Evolutionary conservation across 2,113 vertebrate species (phyloP).

Genomic region (Oreochromis aureus): DNA sequence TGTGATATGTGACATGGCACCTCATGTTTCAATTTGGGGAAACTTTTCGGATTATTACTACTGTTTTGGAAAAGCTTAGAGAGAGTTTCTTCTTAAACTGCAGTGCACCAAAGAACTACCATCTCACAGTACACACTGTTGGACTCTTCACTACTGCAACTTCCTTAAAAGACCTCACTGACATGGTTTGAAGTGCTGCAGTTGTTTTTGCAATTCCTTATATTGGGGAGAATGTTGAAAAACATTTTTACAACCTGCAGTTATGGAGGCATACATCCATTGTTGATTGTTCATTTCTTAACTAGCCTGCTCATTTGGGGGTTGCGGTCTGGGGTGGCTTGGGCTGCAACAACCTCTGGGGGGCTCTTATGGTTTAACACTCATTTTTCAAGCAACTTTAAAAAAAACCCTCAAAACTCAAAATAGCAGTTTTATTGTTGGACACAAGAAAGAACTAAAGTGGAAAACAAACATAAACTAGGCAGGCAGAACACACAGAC

Average conservation of each 20-base stretch:
- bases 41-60: background rate
- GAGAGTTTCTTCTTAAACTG: background rate
- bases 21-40: background rate
- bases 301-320: background rate
- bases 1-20: background rate
- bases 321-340: background rate
- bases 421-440: accelerated
- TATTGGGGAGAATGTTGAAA: background rate
- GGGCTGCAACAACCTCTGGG: background rate
- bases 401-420: background rate
- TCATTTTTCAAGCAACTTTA: background rate
- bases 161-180: background rate
- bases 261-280: background rate
- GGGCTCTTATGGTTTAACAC: background rate
- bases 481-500: background rate
- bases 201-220: background rate
- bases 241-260: background rate
- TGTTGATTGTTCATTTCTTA: background rate
- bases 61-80: accelerated
- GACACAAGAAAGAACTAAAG: accelerated
- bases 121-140: background rate
- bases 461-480: accelerated
- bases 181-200: accelerated
- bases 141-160: background rate
- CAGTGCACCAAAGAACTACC: background rate